phyloP scores from a whole-genome alignment of 2,888 invertebrate genomes.

The Drosophila lacicola region DNA sequence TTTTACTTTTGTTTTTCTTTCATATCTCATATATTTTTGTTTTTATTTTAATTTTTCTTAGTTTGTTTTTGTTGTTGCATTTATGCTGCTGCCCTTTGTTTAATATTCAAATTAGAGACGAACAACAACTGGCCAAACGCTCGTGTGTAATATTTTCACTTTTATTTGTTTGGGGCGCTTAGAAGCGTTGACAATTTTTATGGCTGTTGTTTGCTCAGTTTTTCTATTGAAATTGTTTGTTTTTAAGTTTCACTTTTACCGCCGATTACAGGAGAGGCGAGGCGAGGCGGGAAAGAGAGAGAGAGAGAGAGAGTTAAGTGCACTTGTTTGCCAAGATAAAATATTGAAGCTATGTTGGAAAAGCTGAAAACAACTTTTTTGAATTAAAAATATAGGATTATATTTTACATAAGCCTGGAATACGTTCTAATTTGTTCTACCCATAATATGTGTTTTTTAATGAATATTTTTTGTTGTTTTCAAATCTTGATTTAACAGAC shows the following conservation, averaged over 20 bases:
- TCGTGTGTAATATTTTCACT: slow-evolving; percentile 54
- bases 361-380: background rate
- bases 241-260: slow-evolving; percentile 48
- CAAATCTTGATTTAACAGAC: too few species aligned
- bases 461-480: too few species aligned
- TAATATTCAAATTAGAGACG: slow-evolving; percentile 58
- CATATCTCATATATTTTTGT: slow-evolving; percentile 9
- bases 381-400: too few species aligned
- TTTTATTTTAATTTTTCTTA: slow-evolving; percentile 9
- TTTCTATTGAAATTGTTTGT: slow-evolving; percentile 30
- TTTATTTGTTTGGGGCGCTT: slow-evolving; percentile 52
- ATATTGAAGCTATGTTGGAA: background rate
- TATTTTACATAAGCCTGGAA: too few species aligned
- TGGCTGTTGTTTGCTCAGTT: slow-evolving; percentile 31
- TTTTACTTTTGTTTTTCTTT: slow-evolving; percentile 12
- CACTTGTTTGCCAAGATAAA: background rate
- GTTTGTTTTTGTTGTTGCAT: slow-evolving; percentile 12
- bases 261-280: background rate
- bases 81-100: slow-evolving; percentile 38
- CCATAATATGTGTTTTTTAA: too few species aligned
- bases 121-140: slow-evolving; percentile 29
- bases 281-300: background rate
- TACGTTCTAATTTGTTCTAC: too few species aligned
- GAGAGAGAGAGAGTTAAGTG: background rate
- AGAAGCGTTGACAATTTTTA: slow-evolving; percentile 59